Base-by-base conservation (phyloP, 1,140 invertebrate genomes). In the Carcinoscorpius rotundicauda region DNA sequence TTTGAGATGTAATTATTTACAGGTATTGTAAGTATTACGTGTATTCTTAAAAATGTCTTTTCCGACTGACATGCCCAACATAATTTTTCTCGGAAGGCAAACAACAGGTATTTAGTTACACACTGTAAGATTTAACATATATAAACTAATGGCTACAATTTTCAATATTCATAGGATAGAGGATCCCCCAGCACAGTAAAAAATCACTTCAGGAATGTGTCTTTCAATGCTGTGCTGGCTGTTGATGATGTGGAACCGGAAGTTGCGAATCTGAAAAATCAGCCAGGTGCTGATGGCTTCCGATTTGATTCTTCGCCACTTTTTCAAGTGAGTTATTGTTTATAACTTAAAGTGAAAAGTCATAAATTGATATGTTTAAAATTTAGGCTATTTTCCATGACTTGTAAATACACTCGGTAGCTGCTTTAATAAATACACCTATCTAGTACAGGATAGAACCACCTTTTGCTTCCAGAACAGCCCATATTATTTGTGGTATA, bases 221-320 rank as follows among this genome's bases (percentile, higher is more conserved):
- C 73, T 5, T 76, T 78, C 60, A 72, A 76, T 68, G 77, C 76
- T 48, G 64, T 66, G 29, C 57, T 77, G 49, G 76, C 75, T 6
- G 60, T 29, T 4, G 75, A 77, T 61, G 76, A 76, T 61, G 52
- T 64, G 10, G 59, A 66, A 5, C 65, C 67, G 4, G 71, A 67
- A 50, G 76, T 74, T 0, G 50, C 64, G 4, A 11, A 58, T 5
- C 69, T 78, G 4, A 64, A 73, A 11, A 69, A 61, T 6, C 75
- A 75, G 55, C 68, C 78, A 4, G 74, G 73, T 11, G 64, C 73
- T 49, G 78, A 79, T 71, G 78, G 78, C 4, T 79, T 79, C 64
- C 71, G 69, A 4, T 70, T 79, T 49, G 73, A 76, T 71, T 73
- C 76, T 29, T 63, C 71, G 4, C 76, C 77, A 48, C 68, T 79